phyloP scores from a whole-genome alignment of 2,797 vertebrate species.

The Periophthalmus magnuspinnatus region DNA sequence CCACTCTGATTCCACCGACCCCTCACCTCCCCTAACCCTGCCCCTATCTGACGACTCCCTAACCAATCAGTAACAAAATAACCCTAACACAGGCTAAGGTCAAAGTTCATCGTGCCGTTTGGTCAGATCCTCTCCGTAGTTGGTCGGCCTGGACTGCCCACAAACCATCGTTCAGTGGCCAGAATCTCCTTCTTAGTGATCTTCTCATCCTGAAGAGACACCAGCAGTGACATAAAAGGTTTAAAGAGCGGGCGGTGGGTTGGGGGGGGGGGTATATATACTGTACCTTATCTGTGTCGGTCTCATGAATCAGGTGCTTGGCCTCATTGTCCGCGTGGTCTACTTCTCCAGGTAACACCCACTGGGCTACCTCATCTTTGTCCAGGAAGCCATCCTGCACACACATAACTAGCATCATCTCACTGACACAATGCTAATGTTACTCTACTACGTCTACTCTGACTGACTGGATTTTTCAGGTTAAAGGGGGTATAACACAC shows the following conservation, averaged over 20 bases:
- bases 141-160: constrained; percentile 93
- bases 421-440: too few species aligned
- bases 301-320: constrained; percentile 86
- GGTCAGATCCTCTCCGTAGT: constrained; percentile 91
- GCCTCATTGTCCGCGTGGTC: constrained; percentile 88
- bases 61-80: constrained; percentile 9
- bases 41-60: background rate
- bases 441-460: too few species aligned
- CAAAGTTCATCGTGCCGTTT: constrained; percentile 89
- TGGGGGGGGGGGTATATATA: constrained; percentile 4
- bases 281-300: constrained; percentile 81
- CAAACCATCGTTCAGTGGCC: constrained; percentile 94
- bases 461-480: too few species aligned
- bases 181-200: constrained; percentile 89
- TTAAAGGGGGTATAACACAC: too few species aligned
- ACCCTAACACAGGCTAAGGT: constrained; percentile 25
- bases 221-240: constrained; percentile 69
- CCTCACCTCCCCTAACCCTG: too few species aligned
- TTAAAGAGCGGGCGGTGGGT: constrained; percentile 18
- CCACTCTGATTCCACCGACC: background rate
- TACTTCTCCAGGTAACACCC: constrained; percentile 85
- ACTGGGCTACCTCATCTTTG: constrained; percentile 78
- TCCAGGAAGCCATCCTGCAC: constrained; percentile 83
- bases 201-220: constrained; percentile 79
- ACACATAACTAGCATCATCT: background rate